A percentile compares a stretch with the other conserved stretches of the same genome.
These are phyloP conservation scores for Drosophila serrata DNA, from an alignment of 1,140 invertebrate species.

Conservation along the genomic window DNA sequence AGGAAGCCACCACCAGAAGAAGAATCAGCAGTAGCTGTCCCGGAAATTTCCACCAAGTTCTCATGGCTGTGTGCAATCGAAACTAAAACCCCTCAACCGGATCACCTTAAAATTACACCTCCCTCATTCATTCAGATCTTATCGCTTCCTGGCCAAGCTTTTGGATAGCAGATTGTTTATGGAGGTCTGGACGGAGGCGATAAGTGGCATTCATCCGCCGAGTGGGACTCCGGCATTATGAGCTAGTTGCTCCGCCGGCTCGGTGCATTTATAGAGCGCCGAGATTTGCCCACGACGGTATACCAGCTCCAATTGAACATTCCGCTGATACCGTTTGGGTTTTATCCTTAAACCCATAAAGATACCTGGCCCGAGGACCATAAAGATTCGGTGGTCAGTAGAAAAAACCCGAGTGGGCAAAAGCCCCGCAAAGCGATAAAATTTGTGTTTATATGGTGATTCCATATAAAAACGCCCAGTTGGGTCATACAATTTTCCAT, in stretches of 20 bases:
- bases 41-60: slow-evolving; percentile 37
- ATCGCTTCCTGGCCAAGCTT: slow-evolving; percentile 28
- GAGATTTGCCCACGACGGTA: slow-evolving; percentile 43
- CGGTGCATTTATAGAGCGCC: slow-evolving; percentile 53
- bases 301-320: slow-evolving; percentile 26
- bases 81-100: slow-evolving; percentile 52
- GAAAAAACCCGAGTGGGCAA: slow-evolving; percentile 45
- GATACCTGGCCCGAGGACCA: slow-evolving; percentile 11
- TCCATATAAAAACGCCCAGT: slow-evolving; percentile 70
- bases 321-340: slow-evolving; percentile 37
- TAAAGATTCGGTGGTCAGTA: slow-evolving; percentile 54
- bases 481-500: slow-evolving; percentile 60
- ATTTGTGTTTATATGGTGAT: slow-evolving; percentile 40
- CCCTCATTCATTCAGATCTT: slow-evolving; percentile 32
- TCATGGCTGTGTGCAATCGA: slow-evolving; percentile 58
- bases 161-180: slow-evolving; percentile 47
- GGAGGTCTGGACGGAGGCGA: slow-evolving; percentile 22
- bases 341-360: slow-evolving; percentile 51
- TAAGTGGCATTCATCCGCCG: slow-evolving; percentile 46
- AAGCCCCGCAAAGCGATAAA: slow-evolving; percentile 45
- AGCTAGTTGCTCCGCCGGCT: not conserved
- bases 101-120: slow-evolving; percentile 55
- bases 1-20: not conserved
- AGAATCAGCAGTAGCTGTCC: slow-evolving; percentile 6
- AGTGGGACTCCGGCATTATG: slow-evolving; percentile 31